phyloP scores from a whole-genome alignment of 2,113 vertebrate species.

The Pseudopipra pipra region DNA sequence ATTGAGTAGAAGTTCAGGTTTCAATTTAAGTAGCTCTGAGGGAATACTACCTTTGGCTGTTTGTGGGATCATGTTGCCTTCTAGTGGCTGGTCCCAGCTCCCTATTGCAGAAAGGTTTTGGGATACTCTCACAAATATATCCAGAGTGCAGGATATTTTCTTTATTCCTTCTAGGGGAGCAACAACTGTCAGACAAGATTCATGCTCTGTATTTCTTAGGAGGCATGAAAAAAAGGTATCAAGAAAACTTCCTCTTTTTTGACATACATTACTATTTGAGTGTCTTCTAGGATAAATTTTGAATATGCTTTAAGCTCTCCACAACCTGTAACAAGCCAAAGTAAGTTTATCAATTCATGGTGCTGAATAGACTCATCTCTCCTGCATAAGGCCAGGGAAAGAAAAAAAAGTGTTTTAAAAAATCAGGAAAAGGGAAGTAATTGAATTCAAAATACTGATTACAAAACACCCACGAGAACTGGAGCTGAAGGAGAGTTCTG shows the following conservation, averaged over 20 bases:
- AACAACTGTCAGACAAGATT: not conserved
- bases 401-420: not conserved
- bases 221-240: not conserved
- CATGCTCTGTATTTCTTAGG: not conserved
- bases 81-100: constrained; percentile 49
- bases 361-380: not conserved
- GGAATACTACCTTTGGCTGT: not conserved
- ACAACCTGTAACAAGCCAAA: not conserved
- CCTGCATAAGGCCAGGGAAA: not conserved
- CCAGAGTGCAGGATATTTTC: not conserved
- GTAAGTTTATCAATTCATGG: not conserved
- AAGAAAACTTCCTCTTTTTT: not conserved
- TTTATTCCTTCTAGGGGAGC: not conserved
- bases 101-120: not conserved
- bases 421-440: not conserved
- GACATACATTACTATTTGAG: not conserved
- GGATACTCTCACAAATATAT: not conserved
- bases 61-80: constrained; percentile 55
- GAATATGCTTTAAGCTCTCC: not conserved
- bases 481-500: not conserved
- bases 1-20: not conserved
- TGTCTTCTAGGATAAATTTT: not conserved
- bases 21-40: not conserved
- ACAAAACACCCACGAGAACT: not conserved
- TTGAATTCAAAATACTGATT: not conserved